Conservation (phyloP, 2,888 invertebrate species). For the Myopa testacea region DNA sequence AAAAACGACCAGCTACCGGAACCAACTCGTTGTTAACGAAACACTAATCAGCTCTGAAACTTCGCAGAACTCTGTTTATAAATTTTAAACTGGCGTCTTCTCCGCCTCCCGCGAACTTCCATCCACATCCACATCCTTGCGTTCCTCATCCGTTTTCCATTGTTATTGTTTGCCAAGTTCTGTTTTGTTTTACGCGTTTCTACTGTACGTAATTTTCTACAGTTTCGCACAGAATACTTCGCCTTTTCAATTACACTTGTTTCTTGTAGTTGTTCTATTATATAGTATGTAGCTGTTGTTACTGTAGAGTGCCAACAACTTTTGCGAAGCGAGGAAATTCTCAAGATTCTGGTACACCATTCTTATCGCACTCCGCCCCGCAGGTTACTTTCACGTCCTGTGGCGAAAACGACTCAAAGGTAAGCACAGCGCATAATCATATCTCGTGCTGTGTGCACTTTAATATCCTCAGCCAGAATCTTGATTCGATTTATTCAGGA, state of each 20-base stretch:
- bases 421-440: constrained; percentile 13
- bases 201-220: background rate
- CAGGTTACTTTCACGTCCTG: background rate
- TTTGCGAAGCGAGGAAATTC: background rate
- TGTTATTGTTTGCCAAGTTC: background rate
- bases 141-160: constrained; percentile 12
- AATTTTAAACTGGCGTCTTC: constrained; percentile 9
- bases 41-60: constrained; percentile 28
- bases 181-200: background rate
- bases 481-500: background rate
- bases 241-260: constrained; percentile 21
- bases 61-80: constrained; percentile 28
- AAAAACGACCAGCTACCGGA: background rate
- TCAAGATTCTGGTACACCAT: constrained; percentile 4
- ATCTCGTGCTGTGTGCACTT: constrained; percentile 12
- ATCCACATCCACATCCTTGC: background rate
- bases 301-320: background rate
- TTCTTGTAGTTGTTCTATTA: background rate
- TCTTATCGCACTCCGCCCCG: background rate
- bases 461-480: background rate
- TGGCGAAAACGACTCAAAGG: background rate
- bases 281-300: too few relatives aligned
- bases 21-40: background rate
- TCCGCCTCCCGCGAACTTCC: background rate
- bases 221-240: constrained; percentile 15